Percentiles rank a stretch among this genome's conserved stretches.
Conservation (phyloP, 2,797 vertebrate species). For the Crocidura indochinensis region DNA sequence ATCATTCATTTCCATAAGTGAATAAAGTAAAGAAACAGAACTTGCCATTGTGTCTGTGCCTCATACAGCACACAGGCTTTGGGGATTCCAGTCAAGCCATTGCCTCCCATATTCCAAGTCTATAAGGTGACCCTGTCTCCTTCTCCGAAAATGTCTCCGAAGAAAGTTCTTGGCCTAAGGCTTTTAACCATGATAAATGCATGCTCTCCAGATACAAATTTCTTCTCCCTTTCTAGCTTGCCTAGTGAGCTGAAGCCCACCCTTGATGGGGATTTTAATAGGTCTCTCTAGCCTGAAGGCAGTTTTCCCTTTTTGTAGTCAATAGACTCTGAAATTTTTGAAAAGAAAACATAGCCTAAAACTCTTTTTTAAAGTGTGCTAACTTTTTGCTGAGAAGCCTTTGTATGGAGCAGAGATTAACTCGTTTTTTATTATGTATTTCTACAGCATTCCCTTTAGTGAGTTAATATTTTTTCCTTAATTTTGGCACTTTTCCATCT, state of each 20-base stretch:
- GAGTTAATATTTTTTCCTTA: neutral
- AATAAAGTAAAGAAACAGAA: neutral
- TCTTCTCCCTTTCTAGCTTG: slow-evolving; percentile 12
- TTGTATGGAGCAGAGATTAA: neutral
- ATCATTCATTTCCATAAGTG: neutral
- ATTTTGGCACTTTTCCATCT: neutral
- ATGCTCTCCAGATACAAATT: slow-evolving; percentile 53
- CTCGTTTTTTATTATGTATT: neutral
- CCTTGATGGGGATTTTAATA: slow-evolving; percentile 62
- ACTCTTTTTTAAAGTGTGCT: slow-evolving; percentile 40
- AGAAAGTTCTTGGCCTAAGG: slow-evolving; percentile 61
- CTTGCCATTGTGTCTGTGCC: neutral
- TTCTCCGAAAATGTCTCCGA: slow-evolving; percentile 11
- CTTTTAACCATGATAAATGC: slow-evolving; percentile 55
- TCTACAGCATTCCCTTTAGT: neutral
- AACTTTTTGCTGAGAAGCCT: slow-evolving; percentile 15
- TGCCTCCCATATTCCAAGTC: neutral
- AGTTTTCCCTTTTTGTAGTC: slow-evolving; percentile 77
- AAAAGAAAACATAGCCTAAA: slow-evolving; percentile 60
- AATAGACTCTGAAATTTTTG: slow-evolving; percentile 63
- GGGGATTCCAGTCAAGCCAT: neutral
- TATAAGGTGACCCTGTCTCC: slow-evolving; percentile 3
- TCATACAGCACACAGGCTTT: neutral
- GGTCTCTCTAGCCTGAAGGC: slow-evolving; percentile 63
- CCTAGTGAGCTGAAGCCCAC: slow-evolving; percentile 55